phyloP scores from a whole-genome alignment of 2,113 vertebrate species.

The Murina feae region DNA sequence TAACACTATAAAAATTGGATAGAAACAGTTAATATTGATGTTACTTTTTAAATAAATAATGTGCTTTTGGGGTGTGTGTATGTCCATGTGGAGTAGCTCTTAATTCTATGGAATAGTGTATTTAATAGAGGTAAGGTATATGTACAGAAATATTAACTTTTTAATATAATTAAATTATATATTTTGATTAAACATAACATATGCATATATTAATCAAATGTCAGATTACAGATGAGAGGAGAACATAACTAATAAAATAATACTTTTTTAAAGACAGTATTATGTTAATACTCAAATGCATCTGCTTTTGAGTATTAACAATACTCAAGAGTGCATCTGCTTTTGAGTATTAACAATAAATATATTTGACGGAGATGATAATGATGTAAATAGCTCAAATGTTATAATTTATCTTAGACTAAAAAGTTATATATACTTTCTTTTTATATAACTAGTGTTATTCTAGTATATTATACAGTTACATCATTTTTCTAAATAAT shows the following conservation, averaged over 20 bases:
- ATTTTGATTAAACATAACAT: neutral
- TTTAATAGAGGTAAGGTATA: neutral
- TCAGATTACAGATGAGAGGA: neutral
- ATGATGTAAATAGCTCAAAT: neutral
- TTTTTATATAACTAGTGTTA: neutral
- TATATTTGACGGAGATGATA: neutral
- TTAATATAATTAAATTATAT: neutral
- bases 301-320: too few relatives aligned
- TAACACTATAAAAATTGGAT: neutral
- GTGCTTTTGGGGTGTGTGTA: neutral
- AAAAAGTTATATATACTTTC: neutral
- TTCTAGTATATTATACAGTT: neutral
- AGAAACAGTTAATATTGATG: neutral
- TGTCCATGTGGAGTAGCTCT: neutral
- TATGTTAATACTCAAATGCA: neutral
- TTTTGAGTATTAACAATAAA: neutral
- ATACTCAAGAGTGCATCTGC: neutral
- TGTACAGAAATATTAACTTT: neutral
- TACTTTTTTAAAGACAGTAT: neutral
- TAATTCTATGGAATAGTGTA: neutral
- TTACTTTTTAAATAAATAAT: neutral
- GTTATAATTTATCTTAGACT: neutral
- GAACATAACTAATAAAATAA: neutral
- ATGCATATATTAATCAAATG: constrained; percentile 8
- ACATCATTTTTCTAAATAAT: neutral